These are phyloP conservation scores for Hypocryptadius cinnamomeus DNA, from an alignment of 2,113 vertebrate genomes.

Conservation along the genomic window DNA sequence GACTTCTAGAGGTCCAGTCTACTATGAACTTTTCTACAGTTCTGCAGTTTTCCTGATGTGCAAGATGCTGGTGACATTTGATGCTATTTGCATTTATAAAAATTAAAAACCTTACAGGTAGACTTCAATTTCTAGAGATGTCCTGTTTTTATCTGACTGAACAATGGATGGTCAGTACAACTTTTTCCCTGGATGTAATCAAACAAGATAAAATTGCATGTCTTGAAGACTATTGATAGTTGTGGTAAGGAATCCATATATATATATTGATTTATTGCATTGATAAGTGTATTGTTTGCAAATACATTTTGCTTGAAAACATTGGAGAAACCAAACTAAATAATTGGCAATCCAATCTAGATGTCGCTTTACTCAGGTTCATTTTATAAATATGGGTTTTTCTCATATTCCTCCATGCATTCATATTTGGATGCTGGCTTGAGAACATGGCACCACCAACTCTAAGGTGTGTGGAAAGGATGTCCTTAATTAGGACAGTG, in stretches of 20 bases:
- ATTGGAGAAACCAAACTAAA: background rate
- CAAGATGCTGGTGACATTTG: background rate
- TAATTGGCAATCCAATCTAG: background rate
- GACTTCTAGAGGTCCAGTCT: background rate
- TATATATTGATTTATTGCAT: background rate
- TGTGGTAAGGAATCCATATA: background rate
- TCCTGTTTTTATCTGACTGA: background rate
- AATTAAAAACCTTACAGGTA: background rate
- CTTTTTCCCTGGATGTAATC: background rate
- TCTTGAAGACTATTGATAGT: background rate
- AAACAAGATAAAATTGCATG: background rate
- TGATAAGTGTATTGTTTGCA: background rate
- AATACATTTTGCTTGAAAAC: background rate
- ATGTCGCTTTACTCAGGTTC: background rate
- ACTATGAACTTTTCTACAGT: background rate
- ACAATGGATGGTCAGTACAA: background rate
- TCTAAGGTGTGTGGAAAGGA: background rate
- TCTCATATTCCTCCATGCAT: accelerated
- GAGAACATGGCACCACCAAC: background rate
- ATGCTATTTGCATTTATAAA: background rate
- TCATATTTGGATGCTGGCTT: background rate
- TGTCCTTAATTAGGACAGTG: background rate
- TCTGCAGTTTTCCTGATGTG: background rate
- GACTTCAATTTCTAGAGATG: background rate
- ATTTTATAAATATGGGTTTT: background rate